Evolutionary conservation across 2,113 vertebrate genomes (phyloP).

Genomic region (Cyrtonyx montezumae): DNA sequence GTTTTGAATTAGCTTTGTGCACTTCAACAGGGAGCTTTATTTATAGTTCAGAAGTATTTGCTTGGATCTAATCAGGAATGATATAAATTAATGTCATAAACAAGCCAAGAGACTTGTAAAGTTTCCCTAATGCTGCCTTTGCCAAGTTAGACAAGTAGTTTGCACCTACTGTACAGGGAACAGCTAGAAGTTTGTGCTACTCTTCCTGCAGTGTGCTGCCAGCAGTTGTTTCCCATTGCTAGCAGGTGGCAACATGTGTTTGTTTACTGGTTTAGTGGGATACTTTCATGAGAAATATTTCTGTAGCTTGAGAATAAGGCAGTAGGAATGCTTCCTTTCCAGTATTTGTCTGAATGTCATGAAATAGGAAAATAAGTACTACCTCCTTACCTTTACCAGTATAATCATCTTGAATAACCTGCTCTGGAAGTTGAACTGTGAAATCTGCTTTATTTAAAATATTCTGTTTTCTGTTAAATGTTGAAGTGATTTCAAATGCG

Average conservation of each 20-base stretch:
- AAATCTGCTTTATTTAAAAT: background rate
- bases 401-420: background rate
- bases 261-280: constrained; percentile 55
- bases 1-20: constrained; percentile 34
- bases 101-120: background rate
- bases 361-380: background rate
- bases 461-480: background rate
- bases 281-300: constrained; percentile 41
- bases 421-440: constrained; percentile 4
- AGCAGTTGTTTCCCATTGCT: constrained; percentile 47
- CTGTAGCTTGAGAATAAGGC: constrained; percentile 34
- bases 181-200: background rate
- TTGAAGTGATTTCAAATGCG: background rate
- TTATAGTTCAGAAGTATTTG: constrained; percentile 46
- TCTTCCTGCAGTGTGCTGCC: background rate
- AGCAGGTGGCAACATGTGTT: constrained; percentile 63
- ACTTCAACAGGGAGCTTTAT: constrained; percentile 16
- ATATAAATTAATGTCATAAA: constrained; percentile 56
- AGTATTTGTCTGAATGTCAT: background rate
- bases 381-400: background rate
- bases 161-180: background rate
- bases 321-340: constrained; percentile 1
- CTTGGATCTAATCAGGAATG: constrained; percentile 46
- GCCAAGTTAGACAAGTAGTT: constrained; percentile 25
- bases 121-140: background rate